These are phyloP conservation scores for Ceratothoa steindachneri DNA, from an alignment of 2,888 invertebrate species.

Conservation along the genomic window DNA sequence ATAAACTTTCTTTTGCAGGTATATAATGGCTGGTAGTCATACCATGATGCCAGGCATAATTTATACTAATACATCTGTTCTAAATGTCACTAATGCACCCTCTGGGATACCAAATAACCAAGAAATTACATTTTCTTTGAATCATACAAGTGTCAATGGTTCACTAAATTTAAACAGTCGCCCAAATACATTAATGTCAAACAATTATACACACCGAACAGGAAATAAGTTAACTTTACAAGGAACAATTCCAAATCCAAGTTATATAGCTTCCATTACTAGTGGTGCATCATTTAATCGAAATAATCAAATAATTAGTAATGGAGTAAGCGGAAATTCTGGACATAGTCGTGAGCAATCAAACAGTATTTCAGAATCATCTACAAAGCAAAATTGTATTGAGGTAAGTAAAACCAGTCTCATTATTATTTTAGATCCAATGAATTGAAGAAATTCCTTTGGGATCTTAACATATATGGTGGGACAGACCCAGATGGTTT, in stretches of 20 bases:
- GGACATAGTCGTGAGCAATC: neutral
- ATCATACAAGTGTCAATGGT: slow-evolving; percentile 1
- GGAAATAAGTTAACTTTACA: neutral
- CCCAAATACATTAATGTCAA: neutral
- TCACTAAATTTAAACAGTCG: neutral
- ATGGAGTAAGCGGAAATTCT: neutral
- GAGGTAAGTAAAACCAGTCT: neutral
- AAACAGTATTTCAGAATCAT: neutral
- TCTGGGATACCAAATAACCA: slow-evolving; percentile 3
- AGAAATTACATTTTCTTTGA: slow-evolving; percentile 1
- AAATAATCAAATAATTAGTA: slow-evolving; percentile 5
- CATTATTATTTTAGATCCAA: too few species aligned
- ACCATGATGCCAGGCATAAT: slow-evolving; percentile 6
- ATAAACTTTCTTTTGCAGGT: neutral
- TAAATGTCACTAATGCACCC: slow-evolving; percentile 5
- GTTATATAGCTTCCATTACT: neutral
- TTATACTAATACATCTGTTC: neutral
- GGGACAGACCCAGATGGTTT: too few species aligned
- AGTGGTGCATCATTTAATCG: neutral
- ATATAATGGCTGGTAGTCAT: slow-evolving; percentile 8
- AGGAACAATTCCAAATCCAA: slow-evolving; percentile 3
- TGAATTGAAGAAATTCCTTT: too few species aligned
- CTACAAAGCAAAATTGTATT: neutral
- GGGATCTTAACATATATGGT: too few species aligned
- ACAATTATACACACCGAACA: neutral